Evolutionary conservation across 2,113 vertebrate species (phyloP), one percentile per base, ranked within the genome.

Genomic region (Cebus imitator): DNA sequence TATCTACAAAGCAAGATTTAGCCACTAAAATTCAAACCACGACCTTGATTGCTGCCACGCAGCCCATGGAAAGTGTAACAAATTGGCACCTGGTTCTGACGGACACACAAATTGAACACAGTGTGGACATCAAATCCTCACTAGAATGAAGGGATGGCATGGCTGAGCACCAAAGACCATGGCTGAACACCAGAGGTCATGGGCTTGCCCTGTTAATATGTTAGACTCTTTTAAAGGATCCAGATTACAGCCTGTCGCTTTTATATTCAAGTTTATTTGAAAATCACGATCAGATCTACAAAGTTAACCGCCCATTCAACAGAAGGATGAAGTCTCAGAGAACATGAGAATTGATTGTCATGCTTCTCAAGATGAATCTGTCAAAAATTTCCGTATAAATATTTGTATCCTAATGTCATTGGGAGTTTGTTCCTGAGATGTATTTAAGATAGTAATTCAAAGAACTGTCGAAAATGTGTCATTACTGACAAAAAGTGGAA

Each of bases 231-330:
- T 75, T 87, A 20, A 84, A 64, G 78, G 80, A 91, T 40, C 61
- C 30, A 43, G 64, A 86, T 89, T 32, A 66, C 21, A 73, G 27
- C 17, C 76, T 45, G 48, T 75, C 91, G 58, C 58, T 85, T 92
- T 95, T 81, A 93, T 57, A 80, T 27, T 43, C 80, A 27, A 13
- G 55, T 93, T 94, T 68, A 80, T 66, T 88, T 85, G 83, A 97
- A 81, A 92, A 20, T 37, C 4, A 1, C 25, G 2, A 0, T 90
- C 82, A 87, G 32, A 80, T 83, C 85, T 55, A 23, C 88, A 96
- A 91, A 78, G 95, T 73, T 95, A 95, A 96, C 78, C 82, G 70
- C 43, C 86, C 95, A 32, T 18, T 93, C 75, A 92, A 83, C 6
- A 87, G 58, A 35, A 83, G 48, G 32, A 7, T 66, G 37, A 90